These are phyloP conservation scores for Drosophila bifasciata DNA, from an alignment of 1,140 invertebrate species.

Conservation along the genomic window DNA sequence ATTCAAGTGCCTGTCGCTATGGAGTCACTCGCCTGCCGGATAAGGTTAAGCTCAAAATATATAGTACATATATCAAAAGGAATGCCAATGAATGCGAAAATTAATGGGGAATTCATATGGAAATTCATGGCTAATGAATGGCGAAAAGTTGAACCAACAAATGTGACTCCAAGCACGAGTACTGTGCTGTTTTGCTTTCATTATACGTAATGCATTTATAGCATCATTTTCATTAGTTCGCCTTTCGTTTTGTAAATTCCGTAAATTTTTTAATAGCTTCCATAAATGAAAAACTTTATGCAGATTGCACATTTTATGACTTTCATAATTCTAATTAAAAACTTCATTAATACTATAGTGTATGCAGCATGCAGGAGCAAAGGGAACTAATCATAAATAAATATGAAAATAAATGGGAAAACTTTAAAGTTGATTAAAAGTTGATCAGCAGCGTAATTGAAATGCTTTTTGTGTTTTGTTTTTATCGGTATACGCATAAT, in stretches of 20 bases:
- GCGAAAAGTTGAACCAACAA: neutral
- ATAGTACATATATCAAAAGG: too few species aligned
- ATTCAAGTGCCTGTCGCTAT: constrained; percentile 31
- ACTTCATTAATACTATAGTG: neutral
- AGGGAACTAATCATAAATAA: too few species aligned
- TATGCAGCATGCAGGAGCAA: neutral
- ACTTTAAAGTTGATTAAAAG: too few species aligned
- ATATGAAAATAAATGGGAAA: too few species aligned
- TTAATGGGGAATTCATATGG: neutral
- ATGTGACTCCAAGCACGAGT: neutral
- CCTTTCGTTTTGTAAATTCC: neutral
- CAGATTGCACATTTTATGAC: constrained; percentile 13
- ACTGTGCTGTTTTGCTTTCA: neutral
- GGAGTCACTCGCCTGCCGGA: too few species aligned
- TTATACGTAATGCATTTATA: constrained; percentile 7
- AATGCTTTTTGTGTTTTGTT: too few species aligned
- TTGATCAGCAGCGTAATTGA: too few species aligned
- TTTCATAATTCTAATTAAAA: constrained; percentile 33
- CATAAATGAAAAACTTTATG: constrained; percentile 25
- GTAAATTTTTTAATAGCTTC: constrained; percentile 21
- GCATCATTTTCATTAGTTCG: constrained; percentile 17
- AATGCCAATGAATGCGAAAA: constrained; percentile 10
- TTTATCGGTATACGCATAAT: too few species aligned
- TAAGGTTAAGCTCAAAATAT: too few species aligned
- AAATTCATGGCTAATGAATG: constrained; percentile 5